phyloP scores from a whole-genome alignment of 2,888 invertebrate species.

The Agrotis segetum region DNA sequence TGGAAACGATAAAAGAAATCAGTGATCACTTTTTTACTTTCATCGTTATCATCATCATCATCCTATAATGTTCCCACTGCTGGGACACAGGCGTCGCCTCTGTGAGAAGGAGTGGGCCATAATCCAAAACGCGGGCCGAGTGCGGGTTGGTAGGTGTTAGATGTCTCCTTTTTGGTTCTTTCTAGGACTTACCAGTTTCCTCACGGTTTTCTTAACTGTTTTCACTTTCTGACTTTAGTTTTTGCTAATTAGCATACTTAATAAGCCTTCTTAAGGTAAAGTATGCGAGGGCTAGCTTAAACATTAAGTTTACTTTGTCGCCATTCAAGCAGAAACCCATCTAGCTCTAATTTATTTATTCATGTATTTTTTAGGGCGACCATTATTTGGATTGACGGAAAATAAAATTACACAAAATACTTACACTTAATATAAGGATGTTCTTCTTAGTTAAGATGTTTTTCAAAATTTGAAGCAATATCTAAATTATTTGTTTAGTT shows the following conservation, averaged over 20 bases:
- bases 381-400: conserved; percentile 1
- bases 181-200: too few relatives aligned
- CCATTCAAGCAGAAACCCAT: conserved; percentile 7
- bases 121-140: too few relatives aligned
- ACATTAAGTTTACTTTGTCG: conserved; percentile 16
- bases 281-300: background rate
- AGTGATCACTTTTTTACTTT: too few relatives aligned
- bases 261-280: background rate
- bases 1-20: too few relatives aligned
- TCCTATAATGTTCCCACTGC: too few relatives aligned
- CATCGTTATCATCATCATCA: too few relatives aligned
- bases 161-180: too few relatives aligned
- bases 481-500: background rate
- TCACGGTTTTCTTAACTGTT: too few relatives aligned
- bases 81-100: too few relatives aligned
- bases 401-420: too few relatives aligned
- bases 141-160: too few relatives aligned
- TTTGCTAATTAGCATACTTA: background rate
- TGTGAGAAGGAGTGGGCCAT: too few relatives aligned
- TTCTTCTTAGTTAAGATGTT: background rate
- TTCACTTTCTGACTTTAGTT: background rate
- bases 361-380: conserved; percentile 25
- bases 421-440: background rate
- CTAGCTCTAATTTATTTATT: conserved; percentile 16
- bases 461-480: background rate